A percentile compares a stretch with the other conserved stretches of the same genome.
These are phyloP conservation scores for Ormia ochracea DNA, from an alignment of 2,888 invertebrate species.

Conservation along the genomic window DNA sequence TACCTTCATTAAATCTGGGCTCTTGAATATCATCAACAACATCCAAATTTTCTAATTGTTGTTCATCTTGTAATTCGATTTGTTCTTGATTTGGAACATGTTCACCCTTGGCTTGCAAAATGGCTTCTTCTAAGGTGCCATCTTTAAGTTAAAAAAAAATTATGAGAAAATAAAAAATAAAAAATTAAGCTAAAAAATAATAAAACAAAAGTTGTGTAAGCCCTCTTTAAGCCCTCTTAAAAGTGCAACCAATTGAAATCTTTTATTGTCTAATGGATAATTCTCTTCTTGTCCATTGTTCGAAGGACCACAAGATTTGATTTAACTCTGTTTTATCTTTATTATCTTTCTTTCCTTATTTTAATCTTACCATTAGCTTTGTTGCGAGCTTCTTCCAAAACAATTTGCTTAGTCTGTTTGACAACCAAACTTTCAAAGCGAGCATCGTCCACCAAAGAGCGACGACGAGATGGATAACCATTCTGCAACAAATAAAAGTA, in stretches of 20 bases:
- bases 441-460: conserved; percentile 98
- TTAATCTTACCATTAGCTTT: conserved; percentile 92
- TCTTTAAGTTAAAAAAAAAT: conserved; percentile 73
- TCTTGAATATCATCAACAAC: conserved; percentile 70
- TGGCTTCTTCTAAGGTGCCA: conserved; percentile 82
- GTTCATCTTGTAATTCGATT: conserved; percentile 74
- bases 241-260: too few relatives aligned
- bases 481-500: conserved; percentile 83
- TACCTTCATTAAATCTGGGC: conserved; percentile 78
- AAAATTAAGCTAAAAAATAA: conserved; percentile 53
- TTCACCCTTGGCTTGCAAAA: conserved; percentile 79
- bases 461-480: conserved; percentile 95
- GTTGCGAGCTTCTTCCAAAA: conserved; percentile 92
- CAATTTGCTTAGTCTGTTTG: conserved; percentile 95
- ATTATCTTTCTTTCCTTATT: too few relatives aligned
- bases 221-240: too few relatives aligned
- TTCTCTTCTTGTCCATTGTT: neutral
- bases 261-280: too few relatives aligned
- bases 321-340: too few relatives aligned
- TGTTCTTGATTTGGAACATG: conserved; percentile 76
- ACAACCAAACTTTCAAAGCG: conserved; percentile 97
- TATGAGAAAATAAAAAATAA: conserved; percentile 61
- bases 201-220: too few relatives aligned
- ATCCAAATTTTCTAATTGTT: conserved; percentile 70
- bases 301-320: neutral